Conservation (phyloP, 2,113 vertebrate species). For the Eretmodus cyanostictus region DNA sequence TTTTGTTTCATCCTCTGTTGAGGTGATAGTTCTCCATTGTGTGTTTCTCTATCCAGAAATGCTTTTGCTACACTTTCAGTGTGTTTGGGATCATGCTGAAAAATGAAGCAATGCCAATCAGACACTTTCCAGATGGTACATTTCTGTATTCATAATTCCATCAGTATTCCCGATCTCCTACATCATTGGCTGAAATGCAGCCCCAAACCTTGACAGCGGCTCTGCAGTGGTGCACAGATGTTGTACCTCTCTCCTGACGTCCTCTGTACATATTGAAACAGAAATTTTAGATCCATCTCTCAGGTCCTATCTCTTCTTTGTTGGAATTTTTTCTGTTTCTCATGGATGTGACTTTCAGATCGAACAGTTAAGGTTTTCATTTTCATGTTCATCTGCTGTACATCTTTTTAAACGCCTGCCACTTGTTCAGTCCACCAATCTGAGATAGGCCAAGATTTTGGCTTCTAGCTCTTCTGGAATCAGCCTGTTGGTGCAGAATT, state of each 20-base stretch:
- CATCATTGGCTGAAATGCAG: not conserved
- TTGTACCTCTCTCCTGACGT: not conserved
- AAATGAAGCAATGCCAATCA: not conserved
- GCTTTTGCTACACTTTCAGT: fast-evolving
- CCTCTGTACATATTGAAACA: not conserved
- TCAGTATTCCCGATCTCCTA: not conserved
- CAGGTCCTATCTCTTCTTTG: not conserved
- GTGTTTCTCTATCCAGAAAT: not conserved
- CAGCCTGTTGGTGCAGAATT: not conserved
- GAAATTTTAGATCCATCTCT: not conserved
- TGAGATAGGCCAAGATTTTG: fast-evolving
- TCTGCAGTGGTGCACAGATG: not conserved
- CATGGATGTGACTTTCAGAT: not conserved
- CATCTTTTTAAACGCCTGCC: not conserved
- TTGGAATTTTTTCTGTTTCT: not conserved
- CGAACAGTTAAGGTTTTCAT: not conserved
- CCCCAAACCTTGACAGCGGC: not conserved
- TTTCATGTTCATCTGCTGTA: not conserved
- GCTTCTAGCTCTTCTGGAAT: not conserved
- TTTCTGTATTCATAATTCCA: not conserved
- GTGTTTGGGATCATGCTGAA: not conserved
- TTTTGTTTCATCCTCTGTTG: not conserved
- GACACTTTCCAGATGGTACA: not conserved
- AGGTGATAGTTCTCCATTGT: not conserved
- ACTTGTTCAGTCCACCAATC: fast-evolving